Evolutionary conservation across 2,797 vertebrate genomes (phyloP), one percentile per base, ranked within the genome.

Genomic region (Acomys russatus): DNA sequence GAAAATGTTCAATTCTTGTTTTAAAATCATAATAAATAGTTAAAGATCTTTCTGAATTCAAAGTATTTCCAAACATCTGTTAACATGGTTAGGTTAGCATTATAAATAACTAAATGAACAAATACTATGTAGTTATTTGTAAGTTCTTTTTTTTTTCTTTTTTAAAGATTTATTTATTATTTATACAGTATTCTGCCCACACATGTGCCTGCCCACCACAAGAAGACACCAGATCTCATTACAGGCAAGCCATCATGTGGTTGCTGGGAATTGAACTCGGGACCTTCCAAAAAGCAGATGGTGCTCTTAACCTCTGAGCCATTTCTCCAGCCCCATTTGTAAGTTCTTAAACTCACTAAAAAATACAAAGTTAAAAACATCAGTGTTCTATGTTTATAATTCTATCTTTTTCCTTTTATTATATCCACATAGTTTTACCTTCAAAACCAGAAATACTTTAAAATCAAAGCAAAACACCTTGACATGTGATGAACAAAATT

Each of bases 401-500:
- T 56, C 64, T 83, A 78, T 59, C 87, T 91, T 86, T 86, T 64
- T 63, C 90, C 93, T 94, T 86, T 61, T 93, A 71, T 15, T 90
- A 51, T 79, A 18, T 83, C 70, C 44, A 96, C 93, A 78, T 10
- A 97, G 49, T 35, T 82, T 33, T 91, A 38, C 66, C 84, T 94
- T 96, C 51, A 94, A 96, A 96, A 94, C 3, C 6, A 49, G 30
- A 93, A 96, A 91, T 20, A 91, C 59, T 64, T 94, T 78, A 94
- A 63, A 83, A 63, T 11, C 66, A 66, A 92, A 80, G 70, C 25
- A 94, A 95, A 91, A 77, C 94, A 92, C 22, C 74, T n/a, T 93
- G 71, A 93, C 44, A 92, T 71, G 91, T 85, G 74, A 90, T 92
- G 93, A 92, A 96, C 9, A 96, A 95, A 95, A 90, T 88, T 91